Base-by-base conservation (phyloP, 1,140 invertebrate genomes). In the Drosophila parvula region DNA sequence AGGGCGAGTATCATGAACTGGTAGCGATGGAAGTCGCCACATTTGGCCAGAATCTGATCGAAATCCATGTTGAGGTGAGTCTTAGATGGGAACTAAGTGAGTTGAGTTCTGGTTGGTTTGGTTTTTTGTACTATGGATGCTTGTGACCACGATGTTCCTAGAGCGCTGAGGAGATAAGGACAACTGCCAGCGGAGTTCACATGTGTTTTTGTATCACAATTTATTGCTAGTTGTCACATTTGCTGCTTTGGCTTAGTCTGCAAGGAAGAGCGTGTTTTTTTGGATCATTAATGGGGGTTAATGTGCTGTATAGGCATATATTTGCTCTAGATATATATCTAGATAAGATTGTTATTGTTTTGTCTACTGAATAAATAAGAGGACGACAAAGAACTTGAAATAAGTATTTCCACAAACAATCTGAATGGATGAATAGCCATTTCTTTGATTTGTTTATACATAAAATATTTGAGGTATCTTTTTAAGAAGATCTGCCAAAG, bases 21-120 rank as follows among this genome's bases (percentile, higher is more conserved):
- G 90, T 94, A 95, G 41, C 90, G 89, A 58, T 94, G 94, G 77
- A 95, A 95, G 75, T 94, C 94, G 16, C 95, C 95, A 38, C 94
- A 93, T 75, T 94, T 92, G 41, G 92, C 81, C 44, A 95, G 89
- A 81, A 95, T 93, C 41, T 93, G 93, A 90, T 95, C 94, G 57
- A 95, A 94, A 81, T 95, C 93, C 80, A 93, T 92, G 43, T 69
- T 84, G 61, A 59, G 38, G 9, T 68, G 41, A 65, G 43, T 60
- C n/a, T 50, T 50, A 2, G 28, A 27, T 56, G 74, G 51, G 45
- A 50, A 63, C 34, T 32, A 38, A 41, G 51, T 16, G 44, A 40
- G 22, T 40, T 53, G 16, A 30, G 36, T 41, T 22, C 38, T 30
- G 14, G 40, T 10, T 59, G 34, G 67, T 41, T 56, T 10, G 16